Base-by-base conservation (phyloP, 2,113 vertebrate species). In the Cinclus cinclus region DNA sequence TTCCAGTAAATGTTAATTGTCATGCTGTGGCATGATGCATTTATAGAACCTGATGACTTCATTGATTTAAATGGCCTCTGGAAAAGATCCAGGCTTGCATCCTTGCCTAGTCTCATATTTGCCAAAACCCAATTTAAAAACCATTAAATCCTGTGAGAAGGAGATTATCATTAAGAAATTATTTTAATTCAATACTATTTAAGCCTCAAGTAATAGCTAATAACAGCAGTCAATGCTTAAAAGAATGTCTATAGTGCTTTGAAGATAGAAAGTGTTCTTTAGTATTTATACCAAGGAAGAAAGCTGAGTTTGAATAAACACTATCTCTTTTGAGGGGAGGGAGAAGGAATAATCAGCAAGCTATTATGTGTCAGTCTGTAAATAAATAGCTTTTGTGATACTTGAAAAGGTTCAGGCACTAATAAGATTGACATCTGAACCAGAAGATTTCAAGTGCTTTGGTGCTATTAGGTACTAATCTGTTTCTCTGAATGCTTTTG, bases 121-220 rank as follows among this genome's bases (percentile, higher is more conserved):
- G 89, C 94, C 95, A 97, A 95, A 94, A 90, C 60, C 21, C 90
- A 97, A 97, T 97, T 98, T 87, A 96, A 96, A 97, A 98, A 74
- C 22, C 33, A 84, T 89, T 96, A 97, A 97, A 70, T 89, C 73
- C 31, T 92, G 41, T 91, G 95, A 96, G 89, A 83, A 96, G 33
- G 37, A 68, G 46, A 89, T 97, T 90, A 96, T 87, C 95, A 94
- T 97, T 96, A 85, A 75, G 93, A 92, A 90, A 97, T 97, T 95
- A 97, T 97, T 96, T 96, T 94, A 89, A 96, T 95, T 96, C 85
- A 95, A 89, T 95, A 95, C 42, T 46, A 91, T 92, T 97, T 98
- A 94, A 88, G 39, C 46, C 91, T 77, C 85, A 79, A 94, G 83
- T 88, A 96, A 97, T 80, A 94, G 69, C 78, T 96, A 92, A 89